These are phyloP conservation scores for Corydoras maculifer DNA, from an alignment of 2,113 vertebrate species.

Conservation along the genomic window DNA sequence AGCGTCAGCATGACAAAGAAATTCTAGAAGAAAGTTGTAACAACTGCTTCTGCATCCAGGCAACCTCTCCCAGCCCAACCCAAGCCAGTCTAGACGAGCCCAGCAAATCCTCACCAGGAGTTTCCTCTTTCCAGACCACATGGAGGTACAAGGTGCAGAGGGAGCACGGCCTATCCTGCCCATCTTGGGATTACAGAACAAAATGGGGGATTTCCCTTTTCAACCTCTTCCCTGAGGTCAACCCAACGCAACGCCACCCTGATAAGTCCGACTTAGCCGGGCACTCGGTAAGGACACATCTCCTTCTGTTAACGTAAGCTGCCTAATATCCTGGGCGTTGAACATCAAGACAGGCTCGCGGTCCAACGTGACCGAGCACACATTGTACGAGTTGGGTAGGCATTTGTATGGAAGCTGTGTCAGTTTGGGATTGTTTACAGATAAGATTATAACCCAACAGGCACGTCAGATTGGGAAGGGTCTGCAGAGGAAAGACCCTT, in stretches of 20 bases:
- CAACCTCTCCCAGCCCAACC: neutral
- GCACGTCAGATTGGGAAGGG: too few relatives aligned
- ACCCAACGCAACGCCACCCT: slow-evolving; percentile 62
- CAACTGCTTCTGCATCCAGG: too few relatives aligned
- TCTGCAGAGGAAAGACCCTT: too few relatives aligned
- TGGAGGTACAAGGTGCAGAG: slow-evolving; percentile 51
- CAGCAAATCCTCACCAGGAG: slow-evolving; percentile 5
- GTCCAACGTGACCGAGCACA: slow-evolving; percentile 47
- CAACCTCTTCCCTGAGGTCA: slow-evolving; percentile 63
- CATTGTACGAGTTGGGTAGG: slow-evolving; percentile 36
- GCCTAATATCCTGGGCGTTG: slow-evolving; percentile 55
- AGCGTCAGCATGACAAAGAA: too few relatives aligned
- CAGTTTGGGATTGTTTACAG: too few relatives aligned
- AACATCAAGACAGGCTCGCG: slow-evolving; percentile 39
- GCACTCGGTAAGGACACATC: slow-evolving; percentile 72
- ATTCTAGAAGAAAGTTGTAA: too few relatives aligned
- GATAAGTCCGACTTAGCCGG: slow-evolving; percentile 73
- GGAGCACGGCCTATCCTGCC: slow-evolving; percentile 32
- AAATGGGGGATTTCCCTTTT: slow-evolving; percentile 60
- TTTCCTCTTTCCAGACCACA: slow-evolving; percentile 12
- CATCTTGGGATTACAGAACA: slow-evolving; percentile 39
- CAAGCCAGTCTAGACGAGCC: slow-evolving; percentile 14
- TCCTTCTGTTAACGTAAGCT: slow-evolving; percentile 65
- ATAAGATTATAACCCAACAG: too few relatives aligned
- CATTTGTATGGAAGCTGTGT: too few relatives aligned